Base-by-base conservation (phyloP, 2,888 invertebrate species). In the Abrostola triplasia region DNA sequence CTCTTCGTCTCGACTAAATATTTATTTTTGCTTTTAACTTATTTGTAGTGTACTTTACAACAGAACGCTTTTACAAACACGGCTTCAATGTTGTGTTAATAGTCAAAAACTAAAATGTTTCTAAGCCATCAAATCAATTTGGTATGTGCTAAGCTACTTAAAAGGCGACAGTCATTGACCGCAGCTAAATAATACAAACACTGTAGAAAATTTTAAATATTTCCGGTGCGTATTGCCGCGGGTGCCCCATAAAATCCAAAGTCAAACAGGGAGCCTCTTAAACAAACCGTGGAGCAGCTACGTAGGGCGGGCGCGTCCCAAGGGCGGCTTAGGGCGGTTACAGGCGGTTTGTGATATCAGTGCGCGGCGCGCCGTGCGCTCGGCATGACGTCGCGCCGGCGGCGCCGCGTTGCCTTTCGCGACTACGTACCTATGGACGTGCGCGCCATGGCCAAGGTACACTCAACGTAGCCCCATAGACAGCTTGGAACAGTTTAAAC, bases 391-490 rank as follows among this genome's bases (percentile, higher is more conserved):
- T 93, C 93, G 86, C 92, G 93, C 59, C 92, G 92, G 70, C 91
- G 92, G 68, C 92, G 92, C 70, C 93, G 92, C 86, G 93, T 93
- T 86, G 92, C 89, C 59, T 93, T 93, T 64, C 90, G 92, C 88
- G 93, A 94, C 84, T 94, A 94, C 84, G 84, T 92, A 79, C 93
- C 91, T 42, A 90, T 94, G 92, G 94, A 94, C 83, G 85, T 93
- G 66, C 91, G 91, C 63, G 92, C 93, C 74, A 94, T 94, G 93
- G 93, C 93, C 64, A 94, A 92, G 93, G 94, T 94, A 92, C 75
- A 54, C 55, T 53, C 56, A 53, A 52, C 13, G 9, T 49, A 47
- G 69, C 52, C 52, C 48, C 36, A 55, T 62, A 71, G 41, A 37
- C 42, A 60, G 44, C 55, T 61, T 40, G 13, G 36, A 37, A 59